Base-by-base conservation (phyloP, 2,797 vertebrate genomes). In the Pipistrellus pipistrellus region DNA sequence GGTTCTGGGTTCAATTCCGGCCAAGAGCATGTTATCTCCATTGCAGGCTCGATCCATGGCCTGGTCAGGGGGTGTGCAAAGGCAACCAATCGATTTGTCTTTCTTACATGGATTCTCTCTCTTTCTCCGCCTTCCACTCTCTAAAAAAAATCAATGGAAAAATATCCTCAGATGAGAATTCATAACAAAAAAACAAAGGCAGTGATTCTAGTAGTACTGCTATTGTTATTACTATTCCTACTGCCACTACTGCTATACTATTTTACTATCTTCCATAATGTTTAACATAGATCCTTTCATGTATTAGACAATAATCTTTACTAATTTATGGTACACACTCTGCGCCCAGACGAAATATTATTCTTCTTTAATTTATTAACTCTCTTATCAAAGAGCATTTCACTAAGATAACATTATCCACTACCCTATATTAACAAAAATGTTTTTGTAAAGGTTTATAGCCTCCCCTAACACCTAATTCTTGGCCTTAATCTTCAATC, bases 341-440 rank as follows among this genome's bases (percentile, higher is more conserved):
- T 71, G n/a, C 62, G 59, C 27, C 41, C 20, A 57, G 46, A 71
- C 15, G 55, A 94, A 93, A 90, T 48, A 81, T 7, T 86, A 32
- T 27, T 59, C 35, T 92, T 85, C 85, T 72, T 75, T 7, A 93
- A 76, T 38, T 88, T 87, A 80, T 46, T 59, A 75, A 72, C 44
- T 62, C 38, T 80, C 87, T 64, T 85, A 69, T 62, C 27, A 88
- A 94, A 71, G 13, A 87, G 6, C 78, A 80, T 75, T 87, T 92
- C 48, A 88, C 48, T 68, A 88, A 85, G 27, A 84, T 11, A 93
- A 92, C 15, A 93, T 59, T 66, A 93, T 64, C 57, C 78, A 89
- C 27, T 92, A 78, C 14, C 15, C 0, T n/a, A 25, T 32, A 57
- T 53, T 66, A 94, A 89, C 59, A 88, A 85, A 82, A 95, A 30